A percentile compares a stretch with the other conserved stretches of the same genome.
phyloP scores from a whole-genome alignment of 2,113 vertebrate genomes.

The Laterallus jamaicensis region DNA sequence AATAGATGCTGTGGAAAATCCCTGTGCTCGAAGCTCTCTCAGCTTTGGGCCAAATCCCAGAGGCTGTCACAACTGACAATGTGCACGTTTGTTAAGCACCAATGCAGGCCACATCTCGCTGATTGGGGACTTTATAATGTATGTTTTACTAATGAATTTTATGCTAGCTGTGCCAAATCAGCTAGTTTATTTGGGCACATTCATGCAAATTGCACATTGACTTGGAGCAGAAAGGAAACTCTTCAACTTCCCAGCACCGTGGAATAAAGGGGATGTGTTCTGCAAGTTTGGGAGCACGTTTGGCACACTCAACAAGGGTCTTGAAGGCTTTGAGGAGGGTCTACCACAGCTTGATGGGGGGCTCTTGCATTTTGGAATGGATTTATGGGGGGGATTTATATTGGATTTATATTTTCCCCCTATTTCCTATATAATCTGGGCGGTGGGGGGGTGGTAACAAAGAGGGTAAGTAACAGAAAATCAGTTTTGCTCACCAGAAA shows the following conservation, averaged over 20 bases:
- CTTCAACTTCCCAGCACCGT: background rate
- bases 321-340: background rate
- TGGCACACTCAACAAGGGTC: background rate
- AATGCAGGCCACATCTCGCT: background rate
- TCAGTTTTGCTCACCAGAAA: background rate
- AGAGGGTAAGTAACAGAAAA: background rate
- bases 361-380: background rate
- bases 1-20: constrained; percentile 62
- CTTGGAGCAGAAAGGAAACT: constrained; percentile 28
- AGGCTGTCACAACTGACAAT: constrained; percentile 51
- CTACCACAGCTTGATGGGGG: background rate
- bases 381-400: too few species aligned
- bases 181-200: constrained; percentile 49
- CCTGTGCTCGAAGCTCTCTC: background rate
- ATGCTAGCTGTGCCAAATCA: constrained; percentile 19
- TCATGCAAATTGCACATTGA: background rate
- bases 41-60: constrained; percentile 53
- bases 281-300: background rate
- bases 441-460: too few species aligned
- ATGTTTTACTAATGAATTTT: constrained; percentile 50
- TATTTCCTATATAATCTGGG: background rate
- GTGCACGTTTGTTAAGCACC: constrained; percentile 40
- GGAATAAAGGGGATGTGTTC: constrained; percentile 46
- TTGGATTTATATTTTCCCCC: background rate
- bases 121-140: constrained; percentile 7